A percentile compares a stretch with the other conserved stretches of the same genome.
Conservation (phyloP, 2,888 invertebrate genomes). For the Allolobophora icterica region DNA sequence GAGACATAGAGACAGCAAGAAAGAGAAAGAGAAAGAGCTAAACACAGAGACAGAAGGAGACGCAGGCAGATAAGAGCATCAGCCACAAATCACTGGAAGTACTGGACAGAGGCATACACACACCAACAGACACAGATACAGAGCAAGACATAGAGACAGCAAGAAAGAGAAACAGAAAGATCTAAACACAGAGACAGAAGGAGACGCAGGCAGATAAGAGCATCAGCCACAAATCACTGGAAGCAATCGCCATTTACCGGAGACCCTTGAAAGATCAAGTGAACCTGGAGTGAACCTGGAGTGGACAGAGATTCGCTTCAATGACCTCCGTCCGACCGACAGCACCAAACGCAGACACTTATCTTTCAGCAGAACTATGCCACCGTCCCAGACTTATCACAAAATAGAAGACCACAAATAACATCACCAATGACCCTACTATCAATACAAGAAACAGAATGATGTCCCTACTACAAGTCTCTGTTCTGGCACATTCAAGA, state of each 20-base stretch:
- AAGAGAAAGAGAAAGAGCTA: neutral
- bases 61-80: no score
- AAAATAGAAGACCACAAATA: neutral
- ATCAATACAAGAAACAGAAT: neutral
- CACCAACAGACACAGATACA: neutral
- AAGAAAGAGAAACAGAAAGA: neutral
- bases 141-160: neutral
- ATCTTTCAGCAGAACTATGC: neutral
- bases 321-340: neutral
- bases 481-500: neutral
- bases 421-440: neutral
- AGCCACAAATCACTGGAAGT: no score
- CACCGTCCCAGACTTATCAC: neutral
- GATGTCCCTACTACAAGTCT: neutral
- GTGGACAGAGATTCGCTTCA: neutral
- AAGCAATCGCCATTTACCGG: neutral
- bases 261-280: neutral
- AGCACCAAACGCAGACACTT: neutral
- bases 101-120: neutral
- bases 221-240: neutral
- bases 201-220: neutral
- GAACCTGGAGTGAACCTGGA: conserved; percentile 6
- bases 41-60: neutral
- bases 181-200: neutral
- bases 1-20: neutral